Evolutionary conservation across 2,797 vertebrate species (phyloP), one percentile per base, ranked within the genome.

Genomic region (Catamblyrhynchus diadema): DNA sequence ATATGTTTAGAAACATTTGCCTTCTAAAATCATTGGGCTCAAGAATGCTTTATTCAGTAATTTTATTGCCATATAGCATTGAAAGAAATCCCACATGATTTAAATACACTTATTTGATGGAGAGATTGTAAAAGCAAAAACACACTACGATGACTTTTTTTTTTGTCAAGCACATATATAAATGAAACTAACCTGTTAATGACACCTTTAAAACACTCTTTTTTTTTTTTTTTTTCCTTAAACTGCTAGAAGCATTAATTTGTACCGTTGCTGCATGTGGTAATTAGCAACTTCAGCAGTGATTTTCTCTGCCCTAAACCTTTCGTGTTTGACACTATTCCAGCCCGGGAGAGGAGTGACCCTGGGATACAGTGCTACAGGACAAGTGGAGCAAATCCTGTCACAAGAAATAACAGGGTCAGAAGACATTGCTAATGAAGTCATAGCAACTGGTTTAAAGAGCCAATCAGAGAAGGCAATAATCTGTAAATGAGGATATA

Each of bases 351-450:
- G 84, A 97, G 95, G 97, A 97, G 96, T 98, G 98, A 98, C 98
- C 97, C 97, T 77, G 94, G 93, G 96, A 98, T 97, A 90, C 89
- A 96, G 96, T 98, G 97, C 97, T 98, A 98, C 95, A 97, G 98
- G 98, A 98, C 97, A 97, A 94, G 88, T 96, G 95, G 97, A 98
- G 96, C 98, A 98, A 98, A 97, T 98, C 97, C 97, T 98, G 98
- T 98, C 98, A 98, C 90, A 91, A 97, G 98, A 98, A 98, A 98
- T 98, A 98, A 98, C 98, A 98, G 98, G 98, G 98, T 98, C 98
- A 98, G 97, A 97, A 98, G 98, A 98, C 96, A 96, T 86, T 94
- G 97, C 96, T 98, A 98, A 98, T 98, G 98, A 98, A 98, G 98
- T 98, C 98, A 98, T 97, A 98, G 98, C 97, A 98, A 98, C 98